Base-by-base conservation (phyloP, 2,797 vertebrate species). In the Nannoperca australis region DNA sequence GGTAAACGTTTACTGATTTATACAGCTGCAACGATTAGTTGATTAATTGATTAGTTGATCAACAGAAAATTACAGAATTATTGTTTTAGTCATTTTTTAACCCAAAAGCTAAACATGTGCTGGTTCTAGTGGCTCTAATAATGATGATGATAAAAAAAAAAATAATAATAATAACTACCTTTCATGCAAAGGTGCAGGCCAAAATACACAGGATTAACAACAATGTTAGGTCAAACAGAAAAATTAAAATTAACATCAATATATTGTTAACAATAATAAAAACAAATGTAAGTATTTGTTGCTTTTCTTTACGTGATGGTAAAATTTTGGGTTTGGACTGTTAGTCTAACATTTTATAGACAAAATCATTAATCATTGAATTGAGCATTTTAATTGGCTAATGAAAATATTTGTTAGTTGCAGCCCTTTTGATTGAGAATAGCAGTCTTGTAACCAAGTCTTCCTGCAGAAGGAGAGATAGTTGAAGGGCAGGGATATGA, bases 401-500 rank as follows among this genome's bases (percentile, higher is more conserved):
- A 54, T 47, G 5, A 55, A 47, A 58, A 20, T 62, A 10, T 42
- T 20, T 4, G 11, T 13, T 56, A 36, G 5, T 30, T n/a, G 1
- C 7, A 32, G 22, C 11, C 3, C 7, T 4, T 2, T 1, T 59
- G 27, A 58, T 50, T 70, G 54, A 62, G 38, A 64, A 49, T 38
- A 60, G 30, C 65, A 60, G 44, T 74, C 17, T 74, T 58, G 34
- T 75, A 22, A 14, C 7, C 1, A 8, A 27, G 74, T 82, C 54
- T 30, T 78, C 20, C 45, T 71, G 40, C 62, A 27, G 70, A 40
- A 68, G 50, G 69, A 53, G 61, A 67, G 76, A 70, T 32, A 9
- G 64, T 82, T 87, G 81, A 91, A 85, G 88, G 79, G 73, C 81
- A 80, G 73, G 65, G 83, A 88, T 90, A 88, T 88, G 85, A 85